These are phyloP conservation scores for Melanaphis sacchari DNA, from an alignment of 1,140 invertebrate genomes.

Conservation along the genomic window DNA sequence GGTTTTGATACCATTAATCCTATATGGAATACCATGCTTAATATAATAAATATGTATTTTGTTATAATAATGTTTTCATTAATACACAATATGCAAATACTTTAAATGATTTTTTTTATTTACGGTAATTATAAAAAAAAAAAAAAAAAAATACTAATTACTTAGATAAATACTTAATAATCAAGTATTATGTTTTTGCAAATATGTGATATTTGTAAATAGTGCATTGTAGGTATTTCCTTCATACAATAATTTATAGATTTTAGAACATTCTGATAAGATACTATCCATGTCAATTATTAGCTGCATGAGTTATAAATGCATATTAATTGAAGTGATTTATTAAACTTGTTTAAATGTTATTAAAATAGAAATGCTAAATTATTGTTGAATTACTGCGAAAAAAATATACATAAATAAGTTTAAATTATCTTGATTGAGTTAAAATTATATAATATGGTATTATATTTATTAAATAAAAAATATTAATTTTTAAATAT, in stretches of 20 bases:
- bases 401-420: no score
- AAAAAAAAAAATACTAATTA: no score
- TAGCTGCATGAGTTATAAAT: neutral
- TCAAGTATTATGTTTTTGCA: neutral
- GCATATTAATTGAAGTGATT: neutral
- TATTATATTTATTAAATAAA: no score
- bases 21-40: neutral
- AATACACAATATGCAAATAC: neutral
- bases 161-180: neutral
- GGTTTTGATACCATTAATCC: neutral
- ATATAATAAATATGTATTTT: neutral
- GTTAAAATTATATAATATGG: no score
- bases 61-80: neutral
- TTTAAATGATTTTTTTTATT: no score
- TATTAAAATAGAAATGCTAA: neutral
- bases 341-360: no score
- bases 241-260: neutral
- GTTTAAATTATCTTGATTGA: no score
- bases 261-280: neutral
- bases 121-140: no score
- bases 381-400: no score
- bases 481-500: no score
- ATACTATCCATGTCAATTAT: neutral
- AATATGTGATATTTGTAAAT: neutral
- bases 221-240: neutral